phyloP scores from a whole-genome alignment of 2,113 vertebrate species.

The Psilopogon haemacephalus region DNA sequence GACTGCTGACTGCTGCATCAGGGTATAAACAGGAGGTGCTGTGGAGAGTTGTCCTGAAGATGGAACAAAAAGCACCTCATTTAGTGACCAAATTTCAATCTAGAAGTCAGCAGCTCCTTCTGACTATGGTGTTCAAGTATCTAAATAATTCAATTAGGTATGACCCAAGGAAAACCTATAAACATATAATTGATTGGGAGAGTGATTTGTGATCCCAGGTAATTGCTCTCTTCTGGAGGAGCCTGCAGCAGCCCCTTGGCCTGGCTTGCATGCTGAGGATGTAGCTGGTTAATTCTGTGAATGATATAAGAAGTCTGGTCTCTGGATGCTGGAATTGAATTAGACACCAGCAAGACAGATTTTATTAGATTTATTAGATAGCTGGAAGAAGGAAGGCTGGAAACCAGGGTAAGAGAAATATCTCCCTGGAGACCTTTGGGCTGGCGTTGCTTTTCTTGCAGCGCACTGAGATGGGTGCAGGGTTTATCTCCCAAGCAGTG shows the following conservation, averaged over 20 bases:
- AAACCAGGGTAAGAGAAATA: background rate
- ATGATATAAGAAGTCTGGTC: background rate
- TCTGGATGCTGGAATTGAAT: slow-evolving; percentile 32
- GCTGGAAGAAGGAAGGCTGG: background rate
- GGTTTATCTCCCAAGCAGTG: background rate
- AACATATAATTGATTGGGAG: background rate
- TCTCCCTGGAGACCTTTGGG: background rate
- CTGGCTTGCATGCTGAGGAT: background rate
- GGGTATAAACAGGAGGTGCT: background rate
- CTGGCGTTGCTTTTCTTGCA: background rate
- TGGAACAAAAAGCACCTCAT: background rate
- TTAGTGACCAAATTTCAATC: background rate
- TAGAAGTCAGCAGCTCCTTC: background rate
- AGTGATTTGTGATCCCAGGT: background rate
- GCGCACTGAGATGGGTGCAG: rapidly evolving
- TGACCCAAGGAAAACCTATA: background rate
- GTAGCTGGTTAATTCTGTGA: background rate
- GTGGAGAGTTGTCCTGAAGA: background rate
- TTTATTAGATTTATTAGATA: slow-evolving; percentile 39
- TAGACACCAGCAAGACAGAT: slow-evolving; percentile 39
- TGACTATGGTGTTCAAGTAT: background rate
- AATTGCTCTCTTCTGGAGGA: background rate
- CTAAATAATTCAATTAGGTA: background rate
- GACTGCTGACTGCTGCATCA: background rate
- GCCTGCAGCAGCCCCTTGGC: background rate